Conservation (phyloP, 2,888 invertebrate species). For the Dynastes hyllus region DNA sequence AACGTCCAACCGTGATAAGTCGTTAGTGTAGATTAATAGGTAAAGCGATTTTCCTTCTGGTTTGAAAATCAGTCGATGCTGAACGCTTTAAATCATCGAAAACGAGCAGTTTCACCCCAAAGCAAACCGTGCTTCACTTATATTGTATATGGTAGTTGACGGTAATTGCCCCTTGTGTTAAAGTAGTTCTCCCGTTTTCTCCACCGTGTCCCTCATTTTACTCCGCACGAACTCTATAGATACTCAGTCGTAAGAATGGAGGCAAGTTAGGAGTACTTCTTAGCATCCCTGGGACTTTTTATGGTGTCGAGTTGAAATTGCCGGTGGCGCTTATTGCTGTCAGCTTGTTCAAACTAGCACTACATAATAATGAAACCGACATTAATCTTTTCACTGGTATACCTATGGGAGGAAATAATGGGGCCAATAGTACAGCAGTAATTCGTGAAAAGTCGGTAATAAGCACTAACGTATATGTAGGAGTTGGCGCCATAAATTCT, state of each 20-base stretch:
- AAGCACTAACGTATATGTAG: no score
- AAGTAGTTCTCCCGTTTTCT: background rate
- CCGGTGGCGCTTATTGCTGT: background rate
- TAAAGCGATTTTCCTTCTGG: background rate
- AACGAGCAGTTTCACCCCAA: background rate
- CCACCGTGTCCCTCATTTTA: no score
- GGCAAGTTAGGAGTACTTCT: background rate
- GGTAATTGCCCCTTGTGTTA: background rate
- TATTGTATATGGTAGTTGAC: background rate
- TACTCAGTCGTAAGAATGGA: no score
- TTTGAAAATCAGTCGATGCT: background rate
- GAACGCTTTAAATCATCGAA: background rate
- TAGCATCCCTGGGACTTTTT: background rate
- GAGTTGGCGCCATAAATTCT: no score
- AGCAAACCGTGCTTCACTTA: background rate
- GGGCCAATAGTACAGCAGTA: no score
- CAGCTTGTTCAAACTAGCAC: background rate
- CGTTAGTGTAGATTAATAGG: background rate
- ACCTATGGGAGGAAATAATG: no score
- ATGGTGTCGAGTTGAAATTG: conserved; percentile 2
- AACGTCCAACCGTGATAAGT: background rate
- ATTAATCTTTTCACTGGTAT: background rate
- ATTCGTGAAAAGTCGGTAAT: no score
- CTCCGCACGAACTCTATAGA: no score
- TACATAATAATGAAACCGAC: conserved; percentile 11